Conservation (phyloP, 2,113 vertebrate species). For the Mystacornis crossleyi region DNA sequence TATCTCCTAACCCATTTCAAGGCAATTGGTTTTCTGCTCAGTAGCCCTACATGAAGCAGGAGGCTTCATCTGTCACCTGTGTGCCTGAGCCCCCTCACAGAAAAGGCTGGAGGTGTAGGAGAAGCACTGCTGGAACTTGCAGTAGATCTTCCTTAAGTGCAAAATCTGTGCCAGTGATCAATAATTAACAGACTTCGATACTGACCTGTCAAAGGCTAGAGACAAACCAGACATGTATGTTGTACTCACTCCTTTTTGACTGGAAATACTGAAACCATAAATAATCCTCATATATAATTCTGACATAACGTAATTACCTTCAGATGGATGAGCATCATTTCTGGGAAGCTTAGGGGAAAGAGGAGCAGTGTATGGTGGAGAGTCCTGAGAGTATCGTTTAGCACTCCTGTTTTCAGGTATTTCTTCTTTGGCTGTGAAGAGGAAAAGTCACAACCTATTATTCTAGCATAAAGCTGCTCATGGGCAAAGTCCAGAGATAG, state of each 20-base stretch:
- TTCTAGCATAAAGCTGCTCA: background rate
- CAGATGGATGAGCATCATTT: constrained; percentile 80
- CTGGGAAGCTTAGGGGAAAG: constrained; percentile 88
- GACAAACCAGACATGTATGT: background rate
- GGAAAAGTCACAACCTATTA: background rate
- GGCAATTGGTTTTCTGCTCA: background rate
- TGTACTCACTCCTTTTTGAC: background rate
- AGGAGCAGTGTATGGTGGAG: constrained; percentile 81
- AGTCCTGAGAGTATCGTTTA: constrained; percentile 85
- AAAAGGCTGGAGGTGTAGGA: background rate
- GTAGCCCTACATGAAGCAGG: background rate
- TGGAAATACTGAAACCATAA: constrained; percentile 26
- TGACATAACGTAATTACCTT: constrained; percentile 80
- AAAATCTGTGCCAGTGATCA: constrained; percentile 26
- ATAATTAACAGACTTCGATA: constrained; percentile 26
- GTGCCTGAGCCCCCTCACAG: background rate
- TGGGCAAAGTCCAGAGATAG: background rate
- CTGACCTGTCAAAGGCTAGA: constrained; percentile 28
- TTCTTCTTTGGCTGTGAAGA: constrained; percentile 85
- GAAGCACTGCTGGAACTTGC: background rate
- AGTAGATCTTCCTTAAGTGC: background rate
- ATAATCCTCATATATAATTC: constrained; percentile 16
- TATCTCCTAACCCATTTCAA: background rate
- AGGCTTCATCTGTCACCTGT: background rate
- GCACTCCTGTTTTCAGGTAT: constrained; percentile 76